Percentiles rank a stretch among this genome's conserved stretches.
These are phyloP conservation scores for Lota lota DNA, from an alignment of 2,113 vertebrate genomes.

Conservation along the genomic window DNA sequence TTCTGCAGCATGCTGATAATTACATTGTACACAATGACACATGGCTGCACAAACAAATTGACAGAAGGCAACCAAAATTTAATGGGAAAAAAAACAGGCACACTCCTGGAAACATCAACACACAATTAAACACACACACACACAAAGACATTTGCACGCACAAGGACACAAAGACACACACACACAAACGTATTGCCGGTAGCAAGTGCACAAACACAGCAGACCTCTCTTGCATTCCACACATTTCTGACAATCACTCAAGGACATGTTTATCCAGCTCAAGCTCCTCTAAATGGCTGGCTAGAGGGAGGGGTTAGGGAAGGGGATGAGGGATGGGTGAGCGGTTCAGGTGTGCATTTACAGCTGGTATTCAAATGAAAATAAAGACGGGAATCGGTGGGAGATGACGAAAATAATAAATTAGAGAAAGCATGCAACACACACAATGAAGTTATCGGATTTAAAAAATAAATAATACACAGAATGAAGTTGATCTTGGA, in stretches of 20 bases:
- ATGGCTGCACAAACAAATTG: conserved; percentile 27
- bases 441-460: too few relatives aligned
- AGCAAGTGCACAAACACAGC: conserved; percentile 41
- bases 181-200: conserved; percentile 3
- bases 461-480: conserved; percentile 11
- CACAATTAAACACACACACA: not conserved
- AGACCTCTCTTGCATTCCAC: conserved; percentile 53
- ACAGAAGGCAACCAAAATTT: conserved; percentile 20
- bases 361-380: conserved; percentile 63
- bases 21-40: conserved; percentile 29
- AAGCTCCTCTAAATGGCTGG: conserved; percentile 64
- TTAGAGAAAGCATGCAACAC: not conserved
- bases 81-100: not conserved
- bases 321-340: conserved; percentile 15
- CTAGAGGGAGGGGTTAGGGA: conserved; percentile 20
- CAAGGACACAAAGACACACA: conserved; percentile 3
- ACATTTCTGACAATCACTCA: conserved; percentile 56
- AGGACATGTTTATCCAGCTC: conserved; percentile 63
- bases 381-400: not conserved
- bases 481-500: conserved; percentile 52
- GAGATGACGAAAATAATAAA: conserved; percentile 19
- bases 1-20: conserved; percentile 43
- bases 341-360: conserved; percentile 67
- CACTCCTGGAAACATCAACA: not conserved
- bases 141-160: conserved; percentile 6